Evolutionary conservation across 1,140 invertebrate species (phyloP), one percentile per base, ranked within the genome.

Genomic region (Atopsyche davidsoni): DNA sequence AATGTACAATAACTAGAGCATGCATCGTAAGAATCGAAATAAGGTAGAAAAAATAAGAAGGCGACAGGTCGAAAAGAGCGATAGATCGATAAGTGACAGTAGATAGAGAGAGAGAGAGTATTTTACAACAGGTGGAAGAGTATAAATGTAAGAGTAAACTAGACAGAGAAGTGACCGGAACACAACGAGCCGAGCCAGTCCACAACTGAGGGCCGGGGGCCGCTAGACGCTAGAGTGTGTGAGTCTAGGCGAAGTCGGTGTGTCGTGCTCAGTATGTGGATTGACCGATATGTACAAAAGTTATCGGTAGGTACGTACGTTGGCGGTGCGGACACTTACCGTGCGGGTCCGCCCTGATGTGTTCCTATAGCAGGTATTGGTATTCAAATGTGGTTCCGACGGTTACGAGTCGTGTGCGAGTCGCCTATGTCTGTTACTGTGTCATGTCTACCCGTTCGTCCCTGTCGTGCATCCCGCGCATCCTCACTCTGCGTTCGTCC

Each of bases 361-460:
- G 46, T 50, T 43, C 47, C 55, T 46, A 53, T 59, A 64, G 63
- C 67, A 58, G 58, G 75, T 78, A 79, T 79, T 80, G 78, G 78
- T 80, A 80, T 80, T 80, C 78, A 80, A 80, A 79, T 80, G 78
- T 75, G 69, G 68, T 68, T 35, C 45, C 48, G 42, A 47, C 38
- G 31, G 31, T 45, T 18, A 46, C 45, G 43, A 43, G 53, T 38
- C 32, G 36, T 41, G 51, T 53, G 19, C 22, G 35, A 28, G 46
- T 39, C 35, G 39, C n/a, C n/a, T n/a, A n/a, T n/a, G n/a, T n/a
- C n/a, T n/a, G n/a, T n/a, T n/a, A n/a, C n/a, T n/a, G n/a, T n/a
- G n/a, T n/a, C n/a, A n/a, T n/a, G n/a, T n/a, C n/a, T n/a, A n/a
- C n/a, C n/a, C n/a, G n/a, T n/a, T n/a, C n/a, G n/a, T n/a, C n/a